Evolutionary conservation across 2,888 invertebrate species (phyloP).

Genomic region (Crocallis elinguaria): DNA sequence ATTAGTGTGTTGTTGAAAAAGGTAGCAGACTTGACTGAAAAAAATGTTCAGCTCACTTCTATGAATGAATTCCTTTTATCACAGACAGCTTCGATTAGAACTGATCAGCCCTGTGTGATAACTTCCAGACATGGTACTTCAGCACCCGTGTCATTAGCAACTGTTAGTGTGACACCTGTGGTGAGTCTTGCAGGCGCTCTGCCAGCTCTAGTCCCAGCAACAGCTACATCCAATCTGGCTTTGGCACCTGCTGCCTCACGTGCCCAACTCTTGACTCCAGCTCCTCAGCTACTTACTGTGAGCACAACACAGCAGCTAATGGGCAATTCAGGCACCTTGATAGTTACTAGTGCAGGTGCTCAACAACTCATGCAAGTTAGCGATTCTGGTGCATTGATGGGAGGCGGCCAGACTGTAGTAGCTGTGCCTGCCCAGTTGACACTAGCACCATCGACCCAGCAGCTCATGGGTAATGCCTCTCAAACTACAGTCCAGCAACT

Average conservation of each 20-base stretch:
- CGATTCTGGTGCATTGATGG: constrained; percentile 79
- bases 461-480: constrained; percentile 71
- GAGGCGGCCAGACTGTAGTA: constrained; percentile 78
- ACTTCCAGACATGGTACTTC: constrained; percentile 78
- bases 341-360: constrained; percentile 80
- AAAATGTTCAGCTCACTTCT: constrained; percentile 74
- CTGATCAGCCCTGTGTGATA: constrained; percentile 77
- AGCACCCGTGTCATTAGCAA: constrained; percentile 77
- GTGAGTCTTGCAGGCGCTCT: constrained; percentile 76
- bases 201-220: constrained; percentile 72
- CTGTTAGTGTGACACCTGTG: constrained; percentile 79
- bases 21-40: constrained; percentile 75
- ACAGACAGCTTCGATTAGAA: constrained; percentile 72
- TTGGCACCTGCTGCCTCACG: constrained; percentile 76
- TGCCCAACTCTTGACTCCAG: constrained; percentile 76
- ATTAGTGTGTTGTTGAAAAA: constrained; percentile 77
- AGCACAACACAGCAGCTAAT: constrained; percentile 79
- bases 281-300: constrained; percentile 77
- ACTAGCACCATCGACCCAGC: constrained; percentile 69
- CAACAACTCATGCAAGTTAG: constrained; percentile 82
- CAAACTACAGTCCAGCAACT: constrained; percentile 76
- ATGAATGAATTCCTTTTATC: constrained; percentile 80
- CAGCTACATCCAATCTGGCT: constrained; percentile 70
- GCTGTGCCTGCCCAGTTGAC: constrained; percentile 79
- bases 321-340: constrained; percentile 77